phyloP scores from a whole-genome alignment of 2,888 invertebrate species.

The Eustalomyia histrio region DNA sequence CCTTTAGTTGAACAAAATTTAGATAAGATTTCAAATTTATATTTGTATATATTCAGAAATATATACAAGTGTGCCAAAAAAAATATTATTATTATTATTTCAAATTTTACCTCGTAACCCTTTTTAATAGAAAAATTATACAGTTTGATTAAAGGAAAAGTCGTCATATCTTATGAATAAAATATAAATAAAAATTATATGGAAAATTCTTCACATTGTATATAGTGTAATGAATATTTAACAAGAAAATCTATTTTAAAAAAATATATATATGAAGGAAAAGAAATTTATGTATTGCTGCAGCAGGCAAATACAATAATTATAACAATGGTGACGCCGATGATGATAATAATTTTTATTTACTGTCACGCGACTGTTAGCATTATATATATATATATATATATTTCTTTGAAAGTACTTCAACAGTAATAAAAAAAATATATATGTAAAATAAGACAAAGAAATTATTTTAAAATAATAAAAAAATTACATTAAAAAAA shows the following conservation, averaged over 20 bases:
- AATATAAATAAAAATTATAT: not conserved
- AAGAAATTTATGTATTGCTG: conserved; percentile 50
- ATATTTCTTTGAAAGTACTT: not conserved
- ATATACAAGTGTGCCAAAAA: no score
- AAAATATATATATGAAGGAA: conserved; percentile 33
- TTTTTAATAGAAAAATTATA: not conserved
- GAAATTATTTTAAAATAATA: not conserved
- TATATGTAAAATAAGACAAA: no score
- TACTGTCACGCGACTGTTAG: conserved; percentile 54
- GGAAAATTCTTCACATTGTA: not conserved
- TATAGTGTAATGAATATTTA: not conserved
- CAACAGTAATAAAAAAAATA: not conserved
- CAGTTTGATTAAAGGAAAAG: not conserved
- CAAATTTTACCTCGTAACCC: no score
- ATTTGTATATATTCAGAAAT: no score
- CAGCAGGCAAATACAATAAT: conserved; percentile 28
- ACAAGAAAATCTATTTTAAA: conserved; percentile 16
- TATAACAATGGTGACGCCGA: conserved; percentile 1
- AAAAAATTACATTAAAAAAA: not conserved
- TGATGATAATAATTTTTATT: conserved; percentile 36
- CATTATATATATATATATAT: not conserved
- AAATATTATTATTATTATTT: no score
- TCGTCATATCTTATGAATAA: not conserved
- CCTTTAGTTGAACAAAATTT: no score
- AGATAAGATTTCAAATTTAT: no score